Evolutionary conservation across 2,888 invertebrate species (phyloP).

Genomic region (Dicranocentrus wangi): DNA sequence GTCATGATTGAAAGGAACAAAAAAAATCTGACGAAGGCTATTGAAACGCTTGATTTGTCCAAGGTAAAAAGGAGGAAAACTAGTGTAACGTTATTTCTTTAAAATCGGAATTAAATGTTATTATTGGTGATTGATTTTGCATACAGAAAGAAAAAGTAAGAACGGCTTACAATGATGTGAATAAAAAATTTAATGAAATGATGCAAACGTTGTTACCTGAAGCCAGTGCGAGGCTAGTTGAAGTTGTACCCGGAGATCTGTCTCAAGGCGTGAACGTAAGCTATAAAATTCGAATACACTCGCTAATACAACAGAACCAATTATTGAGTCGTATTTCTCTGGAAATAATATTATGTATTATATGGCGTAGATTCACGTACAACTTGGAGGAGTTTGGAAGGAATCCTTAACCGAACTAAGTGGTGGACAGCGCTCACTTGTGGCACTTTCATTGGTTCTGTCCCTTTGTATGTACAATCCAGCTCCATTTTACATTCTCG

Average conservation of each 20-base stretch:
- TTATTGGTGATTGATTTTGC: neutral
- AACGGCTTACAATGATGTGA: conserved; percentile 80
- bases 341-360: too few species aligned
- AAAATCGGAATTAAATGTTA: neutral
- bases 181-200: conserved; percentile 94
- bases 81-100: neutral
- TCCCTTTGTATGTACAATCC: conserved; percentile 98
- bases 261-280: conserved; percentile 87
- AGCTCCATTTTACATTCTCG: conserved; percentile 97
- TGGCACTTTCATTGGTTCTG: conserved; percentile 95
- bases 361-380: conserved; percentile 88
- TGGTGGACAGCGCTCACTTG: conserved; percentile 96
- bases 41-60: conserved; percentile 91
- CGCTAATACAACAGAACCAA: too few species aligned
- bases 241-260: conserved; percentile 79
- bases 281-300: neutral
- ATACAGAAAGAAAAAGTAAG: conserved; percentile 60
- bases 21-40: conserved; percentile 83
- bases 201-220: conserved; percentile 93
- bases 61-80: conserved; percentile 85
- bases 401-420: conserved; percentile 96
- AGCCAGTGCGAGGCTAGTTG: conserved; percentile 88
- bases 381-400: conserved; percentile 95
- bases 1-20: conserved; percentile 84
- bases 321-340: too few species aligned